A percentile compares a stretch with the other conserved stretches of the same genome.
Conservation (phyloP, 2,888 invertebrate species). For the Chouioia cunea region DNA sequence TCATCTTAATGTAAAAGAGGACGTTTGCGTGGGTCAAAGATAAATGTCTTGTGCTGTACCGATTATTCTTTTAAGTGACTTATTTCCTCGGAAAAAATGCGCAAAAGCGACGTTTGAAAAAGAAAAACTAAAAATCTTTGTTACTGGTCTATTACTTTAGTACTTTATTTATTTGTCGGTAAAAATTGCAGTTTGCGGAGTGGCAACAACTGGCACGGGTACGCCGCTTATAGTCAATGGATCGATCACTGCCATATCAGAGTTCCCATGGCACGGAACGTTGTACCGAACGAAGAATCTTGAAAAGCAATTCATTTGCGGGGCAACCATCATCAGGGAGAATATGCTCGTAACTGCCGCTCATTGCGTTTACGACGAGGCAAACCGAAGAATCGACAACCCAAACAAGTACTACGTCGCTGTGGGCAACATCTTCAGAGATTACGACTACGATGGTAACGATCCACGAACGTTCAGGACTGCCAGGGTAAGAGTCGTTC, state of each 20-base stretch:
- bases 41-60: too few relatives aligned
- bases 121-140: too few relatives aligned
- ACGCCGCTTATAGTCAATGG: constrained; percentile 60
- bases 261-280: constrained; percentile 67
- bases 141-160: too few relatives aligned
- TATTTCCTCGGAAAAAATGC: too few relatives aligned
- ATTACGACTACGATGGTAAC: constrained; percentile 57
- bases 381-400: constrained; percentile 43
- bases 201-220: constrained; percentile 39
- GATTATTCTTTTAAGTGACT: too few relatives aligned
- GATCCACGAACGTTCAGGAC: constrained; percentile 53
- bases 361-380: constrained; percentile 66
- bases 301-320: constrained; percentile 61
- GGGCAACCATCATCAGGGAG: constrained; percentile 64
- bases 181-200: constrained; percentile 62
- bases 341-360: constrained; percentile 67
- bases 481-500: constrained; percentile 46
- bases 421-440: constrained; percentile 63
- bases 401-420: constrained; percentile 55
- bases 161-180: constrained; percentile 17
- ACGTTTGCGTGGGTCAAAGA: too few relatives aligned
- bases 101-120: too few relatives aligned
- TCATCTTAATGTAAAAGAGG: too few relatives aligned
- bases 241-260: constrained; percentile 54
- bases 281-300: constrained; percentile 54